A percentile compares a stretch with the other conserved stretches of the same genome.
Evolutionary conservation across 2,797 vertebrate genomes (phyloP).

Genomic region (Orestias chungarensis): DNA sequence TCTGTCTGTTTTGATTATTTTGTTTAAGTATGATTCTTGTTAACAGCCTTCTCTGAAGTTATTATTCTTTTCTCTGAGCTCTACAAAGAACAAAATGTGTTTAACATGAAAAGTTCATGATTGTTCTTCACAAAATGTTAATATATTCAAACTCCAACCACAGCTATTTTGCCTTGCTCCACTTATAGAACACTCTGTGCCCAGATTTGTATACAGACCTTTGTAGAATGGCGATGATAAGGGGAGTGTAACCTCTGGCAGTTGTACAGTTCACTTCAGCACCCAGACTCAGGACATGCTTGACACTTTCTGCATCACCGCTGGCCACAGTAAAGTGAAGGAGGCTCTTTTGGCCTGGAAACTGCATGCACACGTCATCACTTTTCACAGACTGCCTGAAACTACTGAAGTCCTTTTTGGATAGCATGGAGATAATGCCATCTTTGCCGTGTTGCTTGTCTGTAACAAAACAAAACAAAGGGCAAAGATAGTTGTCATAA

Average conservation of each 20-base stretch:
- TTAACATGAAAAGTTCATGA: background rate
- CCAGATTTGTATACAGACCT: slow-evolving; percentile 57
- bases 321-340: slow-evolving; percentile 83
- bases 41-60: background rate
- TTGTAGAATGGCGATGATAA: slow-evolving; percentile 80
- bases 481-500: background rate
- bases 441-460: slow-evolving; percentile 34
- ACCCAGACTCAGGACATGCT: slow-evolving; percentile 77
- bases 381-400: slow-evolving; percentile 70
- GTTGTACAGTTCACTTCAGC: slow-evolving; percentile 78
- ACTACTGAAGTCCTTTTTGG: slow-evolving; percentile 72
- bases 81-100: too few species aligned
- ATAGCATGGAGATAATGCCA: slow-evolving; percentile 63
- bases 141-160: background rate
- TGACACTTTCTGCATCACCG: slow-evolving; percentile 75
- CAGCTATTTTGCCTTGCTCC: background rate
- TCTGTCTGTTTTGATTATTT: background rate
- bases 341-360: slow-evolving; percentile 72
- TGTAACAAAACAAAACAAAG: slow-evolving; percentile 50
- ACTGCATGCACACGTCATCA: slow-evolving; percentile 66
- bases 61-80: background rate
- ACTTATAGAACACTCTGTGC: background rate
- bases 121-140: slow-evolving; percentile 5
- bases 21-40: background rate
- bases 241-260: slow-evolving; percentile 80